Evolutionary conservation across 2,113 vertebrate species (phyloP), one percentile per base, ranked within the genome.

Genomic region (Burhinus oedicnemus): DNA sequence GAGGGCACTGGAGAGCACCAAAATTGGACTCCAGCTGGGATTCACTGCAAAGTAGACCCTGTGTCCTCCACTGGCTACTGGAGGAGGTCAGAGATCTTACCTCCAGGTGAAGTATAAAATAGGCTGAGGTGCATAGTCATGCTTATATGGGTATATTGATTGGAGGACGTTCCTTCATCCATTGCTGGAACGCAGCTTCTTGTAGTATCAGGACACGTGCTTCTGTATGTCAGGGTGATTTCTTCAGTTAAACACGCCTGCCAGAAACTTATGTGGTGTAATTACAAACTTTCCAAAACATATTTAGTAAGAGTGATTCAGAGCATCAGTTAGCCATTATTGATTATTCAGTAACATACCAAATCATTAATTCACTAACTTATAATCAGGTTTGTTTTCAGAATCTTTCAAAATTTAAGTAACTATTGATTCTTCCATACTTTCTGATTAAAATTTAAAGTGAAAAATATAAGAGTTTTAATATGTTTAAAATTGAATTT

Each of bases 361-460:
- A 70, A 95, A 83, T 87, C 57, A 91, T 91, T 83, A 83, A 68
- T 60, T 91, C 52, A 85, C 87, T 83, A 92, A 76, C 49, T 83
- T 83, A 74, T 12, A 70, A 71, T 69, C 66, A 80, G 29, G 51
- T 86, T 89, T 90, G 34, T 45, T 76, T 85, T 93, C 75, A 92
- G 49, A 90, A 72, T 30, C 55, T 85, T 88, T 69, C 85, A 77
- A 87, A 89, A 45, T 90, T 83, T 83, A 83, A 90, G 61, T 72
- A 90, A 82, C n/a, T 83, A 93, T 74, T 78, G 90, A 96, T 94
- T 77, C 71, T 62, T 62, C 42, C 45, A 30, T 25, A 62, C 2
- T 54, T 18, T 87, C 34, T 74, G 58, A 90, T 90, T 90, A 92
- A 94, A 94, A 66, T 74, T 72, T 79, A 60, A 87, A 91, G 40